Base-by-base conservation (phyloP, 2,113 vertebrate species). In the Sprattus sprattus region DNA sequence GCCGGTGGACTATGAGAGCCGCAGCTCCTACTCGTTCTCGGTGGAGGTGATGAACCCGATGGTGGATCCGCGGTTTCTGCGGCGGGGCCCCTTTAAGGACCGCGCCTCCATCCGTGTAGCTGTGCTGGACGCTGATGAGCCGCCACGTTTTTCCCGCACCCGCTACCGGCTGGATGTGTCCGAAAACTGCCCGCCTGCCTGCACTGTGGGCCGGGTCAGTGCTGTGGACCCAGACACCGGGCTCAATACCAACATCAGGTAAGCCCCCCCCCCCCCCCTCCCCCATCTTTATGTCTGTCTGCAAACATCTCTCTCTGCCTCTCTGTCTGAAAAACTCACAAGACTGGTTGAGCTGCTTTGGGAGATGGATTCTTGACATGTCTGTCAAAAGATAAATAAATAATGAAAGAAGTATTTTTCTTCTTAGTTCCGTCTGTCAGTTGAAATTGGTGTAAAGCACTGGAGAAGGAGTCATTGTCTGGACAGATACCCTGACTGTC, bases 11-110 rank as follows among this genome's bases (percentile, higher is more conserved):
- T 98, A 97, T 8, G 97, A 98, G 91, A 95, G 93, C 86, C 93
- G 94, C 0, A 96, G 92, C 82, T 96, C 96, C 45, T 98, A 96
- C 87, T 95, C 96, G 28, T 97, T 98, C 90, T 96, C 95, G 0
- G 96, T 97, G 81, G 97, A 98, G 87, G 97, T 97, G 50, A 95
- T 97, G 89, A 97, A 98, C 93, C 96, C 97, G 0, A 93, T 94
- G 4, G 96, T 97, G 6, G 97, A 97, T 88, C 96, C 97, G 0
- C 96, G 96, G 50, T 97, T 97, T 89, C 89, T 97, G 57, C 95
- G 96, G 3, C 95, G 95, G 46, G 97, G 97, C 90, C 92, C 97
- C 88, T 97, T 98, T 88, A 97, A 97, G 87, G 97, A 97, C 82
- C 94, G 97, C 8, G 95, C 97, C 47, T 95, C 95, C 0, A 94